A percentile compares a stretch with the other conserved stretches of the same genome.
phyloP scores from a whole-genome alignment of 2,797 vertebrate genomes.

The Sebastes aleutianus region DNA sequence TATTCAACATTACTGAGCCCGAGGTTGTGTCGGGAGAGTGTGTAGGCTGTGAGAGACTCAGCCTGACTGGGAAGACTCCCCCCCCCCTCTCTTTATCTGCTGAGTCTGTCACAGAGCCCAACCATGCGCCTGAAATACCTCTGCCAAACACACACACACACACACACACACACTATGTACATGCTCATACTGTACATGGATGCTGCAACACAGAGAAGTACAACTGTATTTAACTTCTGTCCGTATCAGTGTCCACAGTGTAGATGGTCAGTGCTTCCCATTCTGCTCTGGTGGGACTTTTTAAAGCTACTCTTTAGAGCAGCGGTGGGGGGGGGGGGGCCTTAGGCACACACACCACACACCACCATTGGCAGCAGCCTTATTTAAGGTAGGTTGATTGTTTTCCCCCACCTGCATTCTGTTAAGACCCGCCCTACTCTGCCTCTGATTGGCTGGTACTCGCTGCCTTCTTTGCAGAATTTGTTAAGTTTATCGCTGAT shows the following conservation, averaged over 20 bases:
- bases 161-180: neutral
- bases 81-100: slow-evolving; percentile 33
- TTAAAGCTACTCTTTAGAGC: neutral
- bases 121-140: slow-evolving; percentile 72
- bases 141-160: slow-evolving; percentile 47
- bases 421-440: neutral
- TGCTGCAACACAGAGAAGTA: neutral
- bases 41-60: slow-evolving; percentile 73
- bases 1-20: slow-evolving; percentile 61
- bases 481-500: neutral
- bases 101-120: slow-evolving; percentile 61
- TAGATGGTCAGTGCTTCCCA: neutral
- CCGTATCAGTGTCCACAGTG: neutral
- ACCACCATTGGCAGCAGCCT: neutral
- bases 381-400: neutral
- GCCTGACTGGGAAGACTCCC: slow-evolving; percentile 61
- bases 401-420: neutral
- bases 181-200: neutral
- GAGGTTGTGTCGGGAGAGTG: slow-evolving; percentile 46
- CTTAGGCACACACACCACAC: no score
- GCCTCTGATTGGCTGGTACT: neutral
- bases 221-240: neutral
- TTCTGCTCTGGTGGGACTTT: neutral
- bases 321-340: neutral
- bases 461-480: neutral